These are phyloP conservation scores for Elaphurus davidianus DNA, from an alignment of 2,113 vertebrate genomes.

Conservation along the genomic window DNA sequence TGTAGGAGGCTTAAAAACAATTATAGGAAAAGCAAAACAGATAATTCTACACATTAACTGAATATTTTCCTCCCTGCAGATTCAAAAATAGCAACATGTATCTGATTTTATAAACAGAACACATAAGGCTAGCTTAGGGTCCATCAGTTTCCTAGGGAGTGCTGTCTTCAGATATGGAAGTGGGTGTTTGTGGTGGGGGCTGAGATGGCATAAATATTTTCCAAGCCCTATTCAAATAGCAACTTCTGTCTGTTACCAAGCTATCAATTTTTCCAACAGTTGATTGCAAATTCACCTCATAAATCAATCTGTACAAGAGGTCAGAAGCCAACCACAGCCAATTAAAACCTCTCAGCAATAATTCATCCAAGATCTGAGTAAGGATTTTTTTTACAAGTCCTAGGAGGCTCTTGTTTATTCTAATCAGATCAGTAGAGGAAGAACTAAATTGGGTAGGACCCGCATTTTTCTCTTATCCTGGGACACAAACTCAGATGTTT, in stretches of 20 bases:
- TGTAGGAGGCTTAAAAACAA: not conserved
- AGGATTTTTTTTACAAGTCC: slow-evolving; percentile 41
- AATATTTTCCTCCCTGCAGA: not conserved
- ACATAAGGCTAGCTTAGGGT: not conserved
- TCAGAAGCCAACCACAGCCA: slow-evolving; percentile 55
- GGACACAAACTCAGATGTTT: slow-evolving; percentile 65
- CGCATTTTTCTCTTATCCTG: slow-evolving; percentile 51
- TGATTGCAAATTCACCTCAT: slow-evolving; percentile 58
- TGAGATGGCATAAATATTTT: slow-evolving; percentile 15
- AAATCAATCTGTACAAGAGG: slow-evolving; percentile 60
- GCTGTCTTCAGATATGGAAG: not conserved
- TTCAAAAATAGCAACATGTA: not conserved
- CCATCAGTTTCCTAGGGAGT: not conserved
- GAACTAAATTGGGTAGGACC: slow-evolving; percentile 28
- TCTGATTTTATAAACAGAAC: not conserved
- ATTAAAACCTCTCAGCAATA: slow-evolving; percentile 67
- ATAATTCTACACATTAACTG: not conserved
- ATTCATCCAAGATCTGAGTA: slow-evolving; percentile 40
- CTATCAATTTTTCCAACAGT: slow-evolving; percentile 53
- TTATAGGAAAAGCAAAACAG: not conserved
- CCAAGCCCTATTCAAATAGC: slow-evolving; percentile 28
- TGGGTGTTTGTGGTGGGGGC: not conserved
- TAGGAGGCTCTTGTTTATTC: slow-evolving; percentile 49
- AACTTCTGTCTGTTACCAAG: slow-evolving; percentile 33
- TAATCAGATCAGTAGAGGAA: slow-evolving; percentile 59